phyloP scores from a whole-genome alignment of 2,888 invertebrate genomes.

The Slavum lentiscoides region DNA sequence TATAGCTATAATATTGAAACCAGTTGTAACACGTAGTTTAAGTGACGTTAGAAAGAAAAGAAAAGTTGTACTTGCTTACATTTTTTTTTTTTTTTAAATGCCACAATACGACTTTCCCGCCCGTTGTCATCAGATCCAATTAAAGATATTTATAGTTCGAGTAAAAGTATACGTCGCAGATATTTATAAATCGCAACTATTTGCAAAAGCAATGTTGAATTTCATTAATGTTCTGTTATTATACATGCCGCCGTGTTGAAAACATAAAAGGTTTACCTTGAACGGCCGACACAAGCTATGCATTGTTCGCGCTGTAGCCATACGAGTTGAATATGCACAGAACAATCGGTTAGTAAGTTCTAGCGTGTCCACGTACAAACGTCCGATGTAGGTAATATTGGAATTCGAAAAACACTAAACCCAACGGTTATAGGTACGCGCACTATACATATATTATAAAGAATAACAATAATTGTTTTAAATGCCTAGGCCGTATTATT shows the following conservation, averaged over 20 bases:
- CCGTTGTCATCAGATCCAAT: constrained; percentile 18
- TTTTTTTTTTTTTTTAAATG: no score
- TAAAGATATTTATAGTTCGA: constrained; percentile 13
- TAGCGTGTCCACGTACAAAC: no score
- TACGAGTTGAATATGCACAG: no score
- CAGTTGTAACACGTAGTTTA: no score
- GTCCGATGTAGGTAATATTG: no score
- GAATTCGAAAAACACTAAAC: no score
- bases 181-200: constrained; percentile 19
- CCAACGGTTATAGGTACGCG: no score
- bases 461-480: no score
- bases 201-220: constrained; percentile 15
- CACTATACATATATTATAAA: no score
- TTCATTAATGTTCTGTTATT: constrained; percentile 13
- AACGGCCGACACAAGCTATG: background rate
- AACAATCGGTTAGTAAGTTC: no score
- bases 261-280: constrained; percentile 16
- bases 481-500: no score
- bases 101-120: background rate
- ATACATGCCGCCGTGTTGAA: constrained; percentile 3
- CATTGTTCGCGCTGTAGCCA: background rate
- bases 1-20: no score
- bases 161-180: background rate
- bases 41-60: background rate
- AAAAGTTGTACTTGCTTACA: background rate